These are phyloP conservation scores for Lamellibrachia satsuma DNA, from an alignment of 2,888 invertebrate genomes.

Conservation along the genomic window DNA sequence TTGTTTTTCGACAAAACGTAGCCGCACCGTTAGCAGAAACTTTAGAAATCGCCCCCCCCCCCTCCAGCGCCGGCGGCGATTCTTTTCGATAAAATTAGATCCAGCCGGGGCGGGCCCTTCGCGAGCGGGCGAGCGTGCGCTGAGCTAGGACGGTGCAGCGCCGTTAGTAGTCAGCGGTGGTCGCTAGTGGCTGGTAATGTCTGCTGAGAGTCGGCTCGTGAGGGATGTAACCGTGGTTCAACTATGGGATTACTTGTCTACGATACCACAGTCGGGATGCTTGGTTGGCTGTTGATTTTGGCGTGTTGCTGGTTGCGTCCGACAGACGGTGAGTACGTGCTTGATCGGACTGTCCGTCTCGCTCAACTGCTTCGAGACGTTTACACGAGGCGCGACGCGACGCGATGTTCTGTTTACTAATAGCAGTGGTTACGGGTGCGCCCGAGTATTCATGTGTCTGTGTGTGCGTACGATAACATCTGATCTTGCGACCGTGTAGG, in stretches of 20 bases:
- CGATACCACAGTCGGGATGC: neutral
- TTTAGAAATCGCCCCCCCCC: neutral
- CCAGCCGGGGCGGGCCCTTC: neutral
- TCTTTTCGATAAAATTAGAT: slow-evolving; percentile 14
- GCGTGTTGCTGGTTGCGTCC: neutral
- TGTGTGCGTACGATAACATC: neutral
- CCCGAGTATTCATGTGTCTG: neutral
- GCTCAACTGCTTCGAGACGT: neutral
- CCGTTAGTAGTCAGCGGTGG: neutral
- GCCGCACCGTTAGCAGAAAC: neutral
- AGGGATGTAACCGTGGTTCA: neutral
- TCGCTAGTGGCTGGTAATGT: neutral
- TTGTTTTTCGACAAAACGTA: neutral
- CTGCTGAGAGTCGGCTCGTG: neutral
- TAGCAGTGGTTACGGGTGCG: neutral
- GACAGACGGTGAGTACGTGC: neutral
- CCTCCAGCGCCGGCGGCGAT: neutral
- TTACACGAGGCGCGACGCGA: neutral
- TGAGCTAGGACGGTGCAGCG: neutral
- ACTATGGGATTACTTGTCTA: neutral
- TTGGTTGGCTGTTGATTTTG: neutral
- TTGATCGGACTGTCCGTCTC: neutral
- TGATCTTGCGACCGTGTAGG: neutral
- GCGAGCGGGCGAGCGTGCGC: neutral
- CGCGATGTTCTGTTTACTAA: neutral